Evolutionary conservation across 2,888 invertebrate species (phyloP).

Genomic region (Brachylomia viminalis): DNA sequence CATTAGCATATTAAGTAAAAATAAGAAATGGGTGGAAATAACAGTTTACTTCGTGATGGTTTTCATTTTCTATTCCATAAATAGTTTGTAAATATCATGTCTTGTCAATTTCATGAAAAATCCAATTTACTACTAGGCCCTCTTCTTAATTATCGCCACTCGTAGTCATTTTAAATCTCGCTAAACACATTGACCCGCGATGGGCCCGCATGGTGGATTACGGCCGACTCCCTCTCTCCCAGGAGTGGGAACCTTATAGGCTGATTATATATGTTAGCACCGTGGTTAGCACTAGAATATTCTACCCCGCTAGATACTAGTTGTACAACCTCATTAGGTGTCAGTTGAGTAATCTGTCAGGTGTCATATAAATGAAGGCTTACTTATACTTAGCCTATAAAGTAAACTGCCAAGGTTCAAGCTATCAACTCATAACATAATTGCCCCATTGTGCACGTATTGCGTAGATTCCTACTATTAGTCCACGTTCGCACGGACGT

Average conservation of each 20-base stretch:
- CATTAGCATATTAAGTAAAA: too few relatives aligned
- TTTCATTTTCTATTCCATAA: too few relatives aligned
- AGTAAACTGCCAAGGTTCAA: constrained; percentile 52
- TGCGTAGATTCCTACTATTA: constrained; percentile 29
- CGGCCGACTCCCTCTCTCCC: neutral
- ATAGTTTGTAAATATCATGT: too few relatives aligned
- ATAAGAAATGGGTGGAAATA: too few relatives aligned
- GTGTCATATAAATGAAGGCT: constrained; percentile 46
- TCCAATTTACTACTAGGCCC: too few relatives aligned
- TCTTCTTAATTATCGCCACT: too few relatives aligned
- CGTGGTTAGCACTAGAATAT: constrained; percentile 25
- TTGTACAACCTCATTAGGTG: constrained; percentile 10
- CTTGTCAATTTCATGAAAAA: neutral
- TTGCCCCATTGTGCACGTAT: constrained; percentile 55
- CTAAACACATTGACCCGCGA: too few relatives aligned
- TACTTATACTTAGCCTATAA: constrained; percentile 47
- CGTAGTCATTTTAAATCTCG: too few relatives aligned
- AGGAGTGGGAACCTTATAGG: neutral
- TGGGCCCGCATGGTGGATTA: too few relatives aligned
- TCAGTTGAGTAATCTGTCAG: constrained; percentile 40
- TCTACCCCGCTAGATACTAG: neutral
- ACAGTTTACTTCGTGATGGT: too few relatives aligned
- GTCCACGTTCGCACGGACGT: too few relatives aligned
- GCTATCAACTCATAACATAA: constrained; percentile 54
- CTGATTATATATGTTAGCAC: neutral